Evolutionary conservation across 1,140 invertebrate genomes (phyloP), one percentile per base, ranked within the genome.

Genomic region (Berghia stephanieae): DNA sequence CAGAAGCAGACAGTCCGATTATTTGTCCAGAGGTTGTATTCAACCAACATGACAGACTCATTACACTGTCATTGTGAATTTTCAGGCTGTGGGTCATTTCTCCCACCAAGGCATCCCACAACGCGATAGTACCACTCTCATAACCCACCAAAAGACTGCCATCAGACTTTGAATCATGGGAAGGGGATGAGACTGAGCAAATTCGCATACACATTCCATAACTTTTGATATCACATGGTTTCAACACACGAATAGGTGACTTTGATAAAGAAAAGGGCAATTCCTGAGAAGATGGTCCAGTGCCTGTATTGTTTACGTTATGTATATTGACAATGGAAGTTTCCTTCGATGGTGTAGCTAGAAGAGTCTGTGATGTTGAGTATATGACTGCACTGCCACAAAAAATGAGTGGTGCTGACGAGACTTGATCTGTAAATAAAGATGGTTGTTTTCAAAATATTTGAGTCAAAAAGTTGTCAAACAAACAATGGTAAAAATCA

Each of bases 51-150:
- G 81, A 81, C 34, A 85, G n/a, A 44, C 83, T 82, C 82, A 86
- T 86, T 0, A 87, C 75, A 46, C 78, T 70, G 16, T 86, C 85
- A 2, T 27, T 24, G 57, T 81, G 75, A 31, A 82, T 24, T 34
- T 76, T 78, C 3, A 76, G 6, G 36, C 55, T 73, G 40, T 69
- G 49, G 3, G 83, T n/a, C 38, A 83, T 73, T 6, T 67, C 70
- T 31, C 52, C 46, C 46, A 60, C 60, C 49, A 77, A 73, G 5
- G 81, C 71, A 72, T 86, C 81, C 85, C 85, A 86, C 49, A 85
- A 78, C 80, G 74, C 78, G 73, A 86, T 40, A 73, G 52, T 49
- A 3, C 85, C 85, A 82, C 81, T 80, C 79, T 86, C 85, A 83
- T 85, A 86, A 18, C 82, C 85, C 76, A 82, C 74, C 6, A 86